A percentile compares a stretch with the other conserved stretches of the same genome.
phyloP scores from a whole-genome alignment of 1,140 invertebrate species.

The Cecropterus lyciades region DNA sequence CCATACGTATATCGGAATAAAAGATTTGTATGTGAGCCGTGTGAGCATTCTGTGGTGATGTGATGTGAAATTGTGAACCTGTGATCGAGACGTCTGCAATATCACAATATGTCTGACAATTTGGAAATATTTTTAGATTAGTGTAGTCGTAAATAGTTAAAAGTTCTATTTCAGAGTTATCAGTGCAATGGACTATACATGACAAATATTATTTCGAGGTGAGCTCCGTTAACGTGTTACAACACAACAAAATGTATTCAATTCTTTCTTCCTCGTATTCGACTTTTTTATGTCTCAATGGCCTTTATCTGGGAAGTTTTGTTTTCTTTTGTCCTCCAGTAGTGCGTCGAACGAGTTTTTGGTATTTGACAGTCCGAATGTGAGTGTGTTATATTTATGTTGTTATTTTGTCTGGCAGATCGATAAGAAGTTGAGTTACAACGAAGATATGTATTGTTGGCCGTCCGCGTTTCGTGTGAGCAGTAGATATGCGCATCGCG shows the following conservation, averaged over 20 bases:
- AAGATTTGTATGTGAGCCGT: slow-evolving; percentile 60
- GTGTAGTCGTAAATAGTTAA: slow-evolving; percentile 64
- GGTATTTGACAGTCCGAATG: slow-evolving; percentile 51
- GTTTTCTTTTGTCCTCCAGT: slow-evolving; percentile 79
- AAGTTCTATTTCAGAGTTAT: slow-evolving; percentile 57
- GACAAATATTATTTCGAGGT: slow-evolving; percentile 65
- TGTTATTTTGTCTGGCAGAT: slow-evolving; percentile 78
- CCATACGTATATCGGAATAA: slow-evolving; percentile 56
- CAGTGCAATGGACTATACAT: slow-evolving; percentile 71
- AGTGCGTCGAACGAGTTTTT: slow-evolving; percentile 67
- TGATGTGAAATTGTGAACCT: slow-evolving; percentile 51
- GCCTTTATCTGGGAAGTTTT: slow-evolving; percentile 80
- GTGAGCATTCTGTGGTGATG: slow-evolving; percentile 49
- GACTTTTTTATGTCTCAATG: slow-evolving; percentile 81
- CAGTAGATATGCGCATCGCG: slow-evolving; percentile 72
- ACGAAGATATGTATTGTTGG: slow-evolving; percentile 73
- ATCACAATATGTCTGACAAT: slow-evolving; percentile 84
- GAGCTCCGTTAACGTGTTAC: slow-evolving; percentile 47
- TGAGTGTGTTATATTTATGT: slow-evolving; percentile 61
- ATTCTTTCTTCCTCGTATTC: slow-evolving; percentile 66
- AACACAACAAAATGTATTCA: slow-evolving; percentile 52
- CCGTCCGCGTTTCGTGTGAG: slow-evolving; percentile 62
- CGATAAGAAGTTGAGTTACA: slow-evolving; percentile 73
- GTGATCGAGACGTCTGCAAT: slow-evolving; percentile 80
- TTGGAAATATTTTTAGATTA: slow-evolving; percentile 82